phyloP scores from a whole-genome alignment of 2,888 invertebrate species.

The Agrilus cyanescens region DNA sequence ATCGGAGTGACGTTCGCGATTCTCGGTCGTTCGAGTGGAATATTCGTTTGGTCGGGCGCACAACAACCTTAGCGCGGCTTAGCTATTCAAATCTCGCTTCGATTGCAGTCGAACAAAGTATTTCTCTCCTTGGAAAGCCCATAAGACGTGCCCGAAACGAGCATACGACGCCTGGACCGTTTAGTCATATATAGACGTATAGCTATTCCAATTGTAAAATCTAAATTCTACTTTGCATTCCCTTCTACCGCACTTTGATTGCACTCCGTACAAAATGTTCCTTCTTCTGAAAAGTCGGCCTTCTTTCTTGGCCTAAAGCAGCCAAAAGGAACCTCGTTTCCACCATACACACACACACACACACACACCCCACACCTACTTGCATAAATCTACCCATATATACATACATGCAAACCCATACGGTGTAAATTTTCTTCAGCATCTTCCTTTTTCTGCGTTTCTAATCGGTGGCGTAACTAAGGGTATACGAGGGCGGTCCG shows the following conservation, averaged over 20 bases:
- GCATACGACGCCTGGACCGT: constrained; percentile 26
- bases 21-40: constrained; percentile 28
- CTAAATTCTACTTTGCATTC: constrained; percentile 37
- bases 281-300: too few relatives aligned
- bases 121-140: constrained; percentile 24
- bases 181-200: constrained; percentile 33
- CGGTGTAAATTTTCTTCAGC: too few relatives aligned
- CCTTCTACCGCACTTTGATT: constrained; percentile 28
- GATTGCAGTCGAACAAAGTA: constrained; percentile 34
- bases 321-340: too few relatives aligned
- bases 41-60: constrained; percentile 32
- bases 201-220: constrained; percentile 37
- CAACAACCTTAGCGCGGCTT: constrained; percentile 38
- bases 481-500: too few relatives aligned
- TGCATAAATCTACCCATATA: too few relatives aligned
- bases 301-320: too few relatives aligned
- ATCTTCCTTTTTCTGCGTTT: too few relatives aligned
- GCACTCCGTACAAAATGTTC: constrained; percentile 15
- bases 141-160: constrained; percentile 14
- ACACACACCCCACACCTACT: too few relatives aligned
- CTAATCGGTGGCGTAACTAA: too few relatives aligned
- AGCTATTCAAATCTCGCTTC: constrained; percentile 40
- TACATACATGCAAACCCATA: too few relatives aligned
- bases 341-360: too few relatives aligned
- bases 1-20: constrained; percentile 26